phyloP scores from a whole-genome alignment of 1,140 invertebrate genomes.

The Cecropterus lyciades region DNA sequence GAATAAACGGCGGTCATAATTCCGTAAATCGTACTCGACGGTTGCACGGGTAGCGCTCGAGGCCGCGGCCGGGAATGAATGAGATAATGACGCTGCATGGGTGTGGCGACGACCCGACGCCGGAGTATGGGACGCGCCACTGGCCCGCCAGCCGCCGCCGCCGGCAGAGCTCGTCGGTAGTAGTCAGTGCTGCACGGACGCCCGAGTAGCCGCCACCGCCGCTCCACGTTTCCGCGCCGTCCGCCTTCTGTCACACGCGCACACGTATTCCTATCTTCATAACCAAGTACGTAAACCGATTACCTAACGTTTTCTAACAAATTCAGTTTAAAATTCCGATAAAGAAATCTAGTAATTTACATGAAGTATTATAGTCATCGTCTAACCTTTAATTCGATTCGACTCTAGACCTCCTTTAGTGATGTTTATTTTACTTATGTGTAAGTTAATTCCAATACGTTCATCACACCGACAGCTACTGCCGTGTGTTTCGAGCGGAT shows the following conservation, averaged over 20 bases:
- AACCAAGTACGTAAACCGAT: conserved; percentile 1
- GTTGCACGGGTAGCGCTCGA: background rate
- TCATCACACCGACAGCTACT: no score
- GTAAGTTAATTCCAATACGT: no score
- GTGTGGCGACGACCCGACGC: background rate
- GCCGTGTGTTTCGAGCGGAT: no score
- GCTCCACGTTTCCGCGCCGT: background rate
- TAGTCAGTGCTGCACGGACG: background rate
- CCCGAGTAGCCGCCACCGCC: background rate
- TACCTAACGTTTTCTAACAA: background rate
- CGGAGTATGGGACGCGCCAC: no score
- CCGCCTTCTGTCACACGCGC: background rate
- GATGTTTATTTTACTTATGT: no score
- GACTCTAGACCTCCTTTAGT: no score
- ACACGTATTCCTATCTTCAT: background rate
- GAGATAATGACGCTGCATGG: conserved; percentile 12
- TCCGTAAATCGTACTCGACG: background rate
- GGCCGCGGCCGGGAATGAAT: conserved; percentile 13
- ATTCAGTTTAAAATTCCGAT: background rate
- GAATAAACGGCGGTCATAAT: background rate
- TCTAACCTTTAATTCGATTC: background rate
- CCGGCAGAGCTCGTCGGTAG: background rate
- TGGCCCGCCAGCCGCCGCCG: background rate
- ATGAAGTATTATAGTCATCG: background rate
- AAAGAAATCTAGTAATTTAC: background rate